Conservation (phyloP, 2,888 invertebrate genomes). For the Caenorhabditis zanzibari region DNA sequence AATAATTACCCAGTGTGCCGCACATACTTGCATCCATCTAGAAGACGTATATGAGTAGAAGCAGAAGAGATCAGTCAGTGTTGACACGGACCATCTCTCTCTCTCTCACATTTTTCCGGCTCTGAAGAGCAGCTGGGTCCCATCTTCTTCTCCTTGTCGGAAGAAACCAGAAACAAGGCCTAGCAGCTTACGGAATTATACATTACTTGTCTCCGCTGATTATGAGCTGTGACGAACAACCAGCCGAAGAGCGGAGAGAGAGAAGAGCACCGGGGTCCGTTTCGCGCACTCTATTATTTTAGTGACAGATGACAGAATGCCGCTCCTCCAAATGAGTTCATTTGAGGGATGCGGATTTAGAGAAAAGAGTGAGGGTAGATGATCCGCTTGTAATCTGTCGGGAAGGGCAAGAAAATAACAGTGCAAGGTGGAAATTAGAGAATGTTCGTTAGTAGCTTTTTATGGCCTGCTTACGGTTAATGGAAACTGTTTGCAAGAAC, state of each 20-base stretch:
- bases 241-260: background rate
- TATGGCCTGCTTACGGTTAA: background rate
- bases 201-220: slow-evolving; percentile 68
- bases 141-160: slow-evolving; percentile 42
- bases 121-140: slow-evolving; percentile 50
- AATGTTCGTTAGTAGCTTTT: background rate
- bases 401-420: slow-evolving; percentile 45
- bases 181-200: slow-evolving; percentile 59
- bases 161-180: slow-evolving; percentile 25
- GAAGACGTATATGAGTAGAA: slow-evolving; percentile 19
- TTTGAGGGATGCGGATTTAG: slow-evolving; percentile 45
- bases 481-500: background rate
- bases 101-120: slow-evolving; percentile 1
- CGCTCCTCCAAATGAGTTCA: slow-evolving; percentile 54
- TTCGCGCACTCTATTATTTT: slow-evolving; percentile 64
- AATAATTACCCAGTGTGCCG: slow-evolving; percentile 55
- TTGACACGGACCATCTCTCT: slow-evolving; percentile 40
- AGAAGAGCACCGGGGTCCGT: slow-evolving; percentile 29
- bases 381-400: slow-evolving; percentile 58
- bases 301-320: slow-evolving; percentile 67
- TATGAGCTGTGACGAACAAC: slow-evolving; percentile 68
- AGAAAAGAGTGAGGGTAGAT: slow-evolving; percentile 12
- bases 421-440: slow-evolving; percentile 36
- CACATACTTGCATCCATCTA: slow-evolving; percentile 39
- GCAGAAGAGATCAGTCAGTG: slow-evolving; percentile 60